Conservation (phyloP, 2,113 vertebrate species). For the Labeo catla region DNA sequence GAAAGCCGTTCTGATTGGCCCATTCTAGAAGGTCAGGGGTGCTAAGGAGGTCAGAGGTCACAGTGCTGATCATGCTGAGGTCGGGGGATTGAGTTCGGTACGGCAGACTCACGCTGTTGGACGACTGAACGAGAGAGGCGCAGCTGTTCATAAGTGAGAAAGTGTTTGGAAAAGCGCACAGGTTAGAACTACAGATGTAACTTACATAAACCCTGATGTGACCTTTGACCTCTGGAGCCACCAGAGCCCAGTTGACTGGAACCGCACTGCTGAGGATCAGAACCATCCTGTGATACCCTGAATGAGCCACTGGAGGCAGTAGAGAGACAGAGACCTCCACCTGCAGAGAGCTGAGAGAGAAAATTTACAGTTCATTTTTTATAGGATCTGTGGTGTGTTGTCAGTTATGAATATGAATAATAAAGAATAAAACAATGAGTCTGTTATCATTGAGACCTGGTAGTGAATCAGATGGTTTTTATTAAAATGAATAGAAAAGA, state of each 20-base stretch:
- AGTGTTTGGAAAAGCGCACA: neutral
- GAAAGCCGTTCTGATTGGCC: conserved; percentile 67
- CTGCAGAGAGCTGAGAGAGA: conserved; percentile 66
- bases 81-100: conserved; percentile 65
- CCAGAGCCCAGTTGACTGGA: conserved; percentile 75
- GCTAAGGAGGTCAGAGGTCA: conserved; percentile 65
- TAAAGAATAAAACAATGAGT: too few species aligned
- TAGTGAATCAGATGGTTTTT: too few species aligned
- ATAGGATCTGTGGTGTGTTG: too few species aligned
- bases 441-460: too few species aligned
- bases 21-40: conserved; percentile 69
- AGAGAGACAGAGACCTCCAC: conserved; percentile 75
- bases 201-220: conserved; percentile 70
- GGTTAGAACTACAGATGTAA: neutral
- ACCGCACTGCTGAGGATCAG: conserved; percentile 76
- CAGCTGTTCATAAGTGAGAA: neutral
- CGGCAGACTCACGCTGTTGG: conserved; percentile 72
- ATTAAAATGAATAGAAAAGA: too few species aligned
- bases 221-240: conserved; percentile 67
- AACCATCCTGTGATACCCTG: conserved; percentile 63
- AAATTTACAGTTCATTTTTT: too few species aligned
- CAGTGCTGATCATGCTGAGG: conserved; percentile 67
- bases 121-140: conserved; percentile 67
- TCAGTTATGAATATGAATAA: too few species aligned
- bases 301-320: conserved; percentile 59